phyloP scores from a whole-genome alignment of 2,888 invertebrate species.

The Pilophorus perplexus region DNA sequence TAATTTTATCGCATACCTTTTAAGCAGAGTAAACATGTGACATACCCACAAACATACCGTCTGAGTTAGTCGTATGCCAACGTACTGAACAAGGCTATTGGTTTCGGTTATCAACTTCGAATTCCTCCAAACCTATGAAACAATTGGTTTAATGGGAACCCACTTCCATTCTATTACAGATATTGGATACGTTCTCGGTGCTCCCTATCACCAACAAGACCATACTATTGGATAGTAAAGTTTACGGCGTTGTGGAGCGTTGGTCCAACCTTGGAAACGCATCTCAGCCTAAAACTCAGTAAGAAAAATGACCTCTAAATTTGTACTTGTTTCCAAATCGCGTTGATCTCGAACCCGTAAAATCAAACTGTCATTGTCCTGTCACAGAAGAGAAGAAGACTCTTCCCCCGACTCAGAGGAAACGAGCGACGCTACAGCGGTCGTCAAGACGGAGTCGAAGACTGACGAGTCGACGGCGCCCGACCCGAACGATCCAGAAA shows the following conservation, averaged over 20 bases:
- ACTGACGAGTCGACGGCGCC: conserved; percentile 29
- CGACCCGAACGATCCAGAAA: conserved; percentile 26
- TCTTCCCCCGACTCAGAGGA: conserved; percentile 37
- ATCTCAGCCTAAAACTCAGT: conserved; percentile 7
- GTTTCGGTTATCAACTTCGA: too few species aligned
- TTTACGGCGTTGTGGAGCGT: conserved; percentile 77
- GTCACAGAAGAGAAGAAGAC: conserved; percentile 14
- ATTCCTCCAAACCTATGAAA: neutral
- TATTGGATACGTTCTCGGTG: conserved; percentile 74
- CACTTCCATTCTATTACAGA: too few species aligned
- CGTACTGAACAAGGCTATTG: too few species aligned
- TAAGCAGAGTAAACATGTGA: too few species aligned
- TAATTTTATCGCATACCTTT: too few species aligned
- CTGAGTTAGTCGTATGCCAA: too few species aligned
- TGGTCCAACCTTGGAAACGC: conserved; percentile 55
- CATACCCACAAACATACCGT: too few species aligned
- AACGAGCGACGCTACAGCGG: conserved; percentile 8
- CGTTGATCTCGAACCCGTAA: too few species aligned
- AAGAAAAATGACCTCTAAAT: too few species aligned
- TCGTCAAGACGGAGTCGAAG: conserved; percentile 10
- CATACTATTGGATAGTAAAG: conserved; percentile 87
- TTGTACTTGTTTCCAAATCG: too few species aligned
- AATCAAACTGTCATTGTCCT: too few species aligned
- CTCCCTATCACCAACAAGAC: conserved; percentile 92
- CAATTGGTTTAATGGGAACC: too few species aligned